phyloP scores from a whole-genome alignment of 2,888 invertebrate species.

The Slavum lentiscoides region DNA sequence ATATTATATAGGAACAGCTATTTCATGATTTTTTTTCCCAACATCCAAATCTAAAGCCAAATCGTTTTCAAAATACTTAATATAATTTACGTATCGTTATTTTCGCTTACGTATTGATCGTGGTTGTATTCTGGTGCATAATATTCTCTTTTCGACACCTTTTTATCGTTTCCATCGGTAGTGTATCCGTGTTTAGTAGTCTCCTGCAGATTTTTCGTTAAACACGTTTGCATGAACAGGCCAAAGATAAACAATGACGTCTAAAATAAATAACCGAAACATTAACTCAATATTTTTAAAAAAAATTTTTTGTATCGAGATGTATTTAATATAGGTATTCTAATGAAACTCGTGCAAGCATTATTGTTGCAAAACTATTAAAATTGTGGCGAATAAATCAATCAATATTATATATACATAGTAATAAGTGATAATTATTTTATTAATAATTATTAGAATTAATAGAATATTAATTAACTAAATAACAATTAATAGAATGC shows the following conservation, averaged over 20 bases:
- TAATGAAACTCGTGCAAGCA: background rate
- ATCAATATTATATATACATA: background rate
- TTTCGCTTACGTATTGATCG: constrained; percentile 57
- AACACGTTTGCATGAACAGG: constrained; percentile 13
- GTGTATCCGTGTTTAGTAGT: constrained; percentile 2
- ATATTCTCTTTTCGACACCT: constrained; percentile 48
- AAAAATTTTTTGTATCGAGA: background rate
- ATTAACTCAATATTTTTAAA: background rate
- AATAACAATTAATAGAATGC: background rate
- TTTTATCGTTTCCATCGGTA: constrained; percentile 8
- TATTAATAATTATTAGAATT: too few relatives aligned
- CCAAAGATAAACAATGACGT: constrained; percentile 10
- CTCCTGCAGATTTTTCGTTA: constrained; percentile 4
- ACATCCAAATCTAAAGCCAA: too few relatives aligned
- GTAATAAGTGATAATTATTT: background rate
- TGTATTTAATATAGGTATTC: background rate
- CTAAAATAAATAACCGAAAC: constrained; percentile 25
- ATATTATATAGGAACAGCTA: too few relatives aligned
- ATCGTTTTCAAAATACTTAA: too few relatives aligned
- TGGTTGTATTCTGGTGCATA: constrained; percentile 58
- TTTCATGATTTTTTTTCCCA: too few relatives aligned
- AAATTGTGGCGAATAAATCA: background rate
- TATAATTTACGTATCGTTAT: background rate
- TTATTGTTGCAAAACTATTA: constrained; percentile 6
- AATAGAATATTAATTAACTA: too few relatives aligned